Base-by-base conservation (phyloP, 2,888 invertebrate genomes). In the Tenthredo mesomela region DNA sequence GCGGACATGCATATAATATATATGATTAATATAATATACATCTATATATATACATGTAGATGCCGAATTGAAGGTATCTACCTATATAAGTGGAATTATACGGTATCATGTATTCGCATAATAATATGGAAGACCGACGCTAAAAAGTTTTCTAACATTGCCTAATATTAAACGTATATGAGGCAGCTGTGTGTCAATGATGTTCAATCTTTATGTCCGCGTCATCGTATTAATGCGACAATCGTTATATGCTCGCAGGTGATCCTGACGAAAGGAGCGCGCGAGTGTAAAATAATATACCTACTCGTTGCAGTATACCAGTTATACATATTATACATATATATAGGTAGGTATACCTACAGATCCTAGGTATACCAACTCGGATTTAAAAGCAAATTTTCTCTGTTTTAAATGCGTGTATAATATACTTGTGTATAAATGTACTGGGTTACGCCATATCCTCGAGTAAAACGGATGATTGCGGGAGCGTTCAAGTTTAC, bases 391-490 rank as follows among this genome's bases (percentile, higher is more conserved):
- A 54, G n/a, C 47, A 33, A 40, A 9, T 43, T 75, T 43, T 29
- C 54, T 18, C 37, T 18, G 33, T 40, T 50, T 9, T 9, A 15
- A 29, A 77, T 4, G 33, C 29, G n/a, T 54, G 4, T 29, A 61
- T 10, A 33, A 3, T 33, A 4, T 33, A 33, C 33, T 4, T 33
- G 10, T 33, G 12, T 18, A 21, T 61, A 54, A 33, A 33, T 80
- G 21, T 21, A 37, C 37, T 37, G 0, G 21, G 71, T 80, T 80
- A 80, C 80, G 40, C 61, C 80, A 80, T 33, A 61, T 80, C 80
- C 80, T 80, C 25, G 58, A 61, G 40, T 80, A 37, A 75, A 47
- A 33, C 78, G 78, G 47, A 58, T 37, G 21, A 58, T 61, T 78
- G 75, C 50, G 47, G 75, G 40, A 47, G 75, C 43, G 40, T 29